Conservation (phyloP, 2,888 invertebrate species). For the Acleris sparsana region DNA sequence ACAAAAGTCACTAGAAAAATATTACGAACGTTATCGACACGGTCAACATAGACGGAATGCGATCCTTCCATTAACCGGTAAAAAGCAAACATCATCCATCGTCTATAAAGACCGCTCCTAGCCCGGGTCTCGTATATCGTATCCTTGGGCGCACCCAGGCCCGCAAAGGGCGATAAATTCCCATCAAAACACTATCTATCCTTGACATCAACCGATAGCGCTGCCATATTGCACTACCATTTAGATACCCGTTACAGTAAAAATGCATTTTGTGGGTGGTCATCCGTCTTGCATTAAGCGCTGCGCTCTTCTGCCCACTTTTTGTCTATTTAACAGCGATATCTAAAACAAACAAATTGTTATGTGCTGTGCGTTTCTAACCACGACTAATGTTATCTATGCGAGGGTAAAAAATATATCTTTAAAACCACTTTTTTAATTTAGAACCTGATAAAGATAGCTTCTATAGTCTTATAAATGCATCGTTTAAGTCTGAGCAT, state of each 20-base stretch:
- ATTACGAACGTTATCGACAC: slow-evolving; percentile 27
- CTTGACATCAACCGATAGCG: slow-evolving; percentile 72
- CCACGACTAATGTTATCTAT: slow-evolving; percentile 29
- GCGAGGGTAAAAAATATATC: slow-evolving; percentile 7
- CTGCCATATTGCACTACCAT: slow-evolving; percentile 73
- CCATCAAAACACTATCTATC: slow-evolving; percentile 74
- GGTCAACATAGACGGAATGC: slow-evolving; percentile 50
- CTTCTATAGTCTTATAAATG: background rate
- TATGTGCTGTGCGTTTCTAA: slow-evolving; percentile 28
- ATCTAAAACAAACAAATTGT: slow-evolving; percentile 34
- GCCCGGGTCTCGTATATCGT: slow-evolving; percentile 60
- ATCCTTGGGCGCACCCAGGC: slow-evolving; percentile 69
- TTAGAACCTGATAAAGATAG: background rate
- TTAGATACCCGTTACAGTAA: slow-evolving; percentile 76
- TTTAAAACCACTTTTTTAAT: background rate
- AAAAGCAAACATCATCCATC: slow-evolving; percentile 62
- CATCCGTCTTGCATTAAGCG: slow-evolving; percentile 60
- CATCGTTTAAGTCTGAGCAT: background rate
- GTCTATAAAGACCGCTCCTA: slow-evolving; percentile 69
- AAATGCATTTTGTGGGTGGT: slow-evolving; percentile 73
- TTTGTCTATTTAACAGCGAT: slow-evolving; percentile 30
- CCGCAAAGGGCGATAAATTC: slow-evolving; percentile 70
- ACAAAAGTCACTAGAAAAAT: slow-evolving; percentile 35
- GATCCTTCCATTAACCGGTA: slow-evolving; percentile 68
- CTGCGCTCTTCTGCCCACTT: slow-evolving; percentile 44